Evolutionary conservation across 2,113 vertebrate species (phyloP).

Genomic region (Mesocricetus auratus): DNA sequence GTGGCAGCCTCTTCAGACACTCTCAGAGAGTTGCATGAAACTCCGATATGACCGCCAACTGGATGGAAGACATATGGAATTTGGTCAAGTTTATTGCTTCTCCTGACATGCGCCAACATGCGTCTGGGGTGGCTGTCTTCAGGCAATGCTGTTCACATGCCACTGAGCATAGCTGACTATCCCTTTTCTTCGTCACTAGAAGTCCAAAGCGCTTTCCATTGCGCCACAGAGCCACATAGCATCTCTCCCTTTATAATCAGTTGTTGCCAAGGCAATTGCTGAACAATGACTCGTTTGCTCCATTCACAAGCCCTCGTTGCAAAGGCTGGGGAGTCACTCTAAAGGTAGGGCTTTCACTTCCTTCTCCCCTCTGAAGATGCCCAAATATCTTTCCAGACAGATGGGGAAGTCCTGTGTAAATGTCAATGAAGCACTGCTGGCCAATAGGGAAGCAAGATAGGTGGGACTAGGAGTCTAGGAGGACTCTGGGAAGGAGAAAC

Average conservation of each 20-base stretch:
- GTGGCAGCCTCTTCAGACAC: accelerated
- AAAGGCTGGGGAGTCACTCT: accelerated
- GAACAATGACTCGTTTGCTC: not conserved
- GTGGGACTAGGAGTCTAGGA: too few relatives aligned
- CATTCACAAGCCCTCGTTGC: accelerated
- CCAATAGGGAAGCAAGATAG: too few relatives aligned
- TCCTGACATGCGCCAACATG: not conserved
- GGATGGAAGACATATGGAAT: accelerated
- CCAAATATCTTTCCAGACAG: not conserved
- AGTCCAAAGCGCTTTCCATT: too few relatives aligned
- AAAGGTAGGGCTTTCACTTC: accelerated
- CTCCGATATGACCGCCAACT: accelerated
- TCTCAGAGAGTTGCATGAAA: accelerated
- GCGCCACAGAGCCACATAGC: too few relatives aligned
- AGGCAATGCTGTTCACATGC: accelerated
- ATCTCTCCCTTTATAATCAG: not conserved
- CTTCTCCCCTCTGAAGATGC: not conserved
- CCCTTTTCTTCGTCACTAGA: too few relatives aligned
- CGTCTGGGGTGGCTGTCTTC: not conserved
- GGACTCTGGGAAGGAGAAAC: too few relatives aligned
- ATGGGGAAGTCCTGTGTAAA: too few relatives aligned
- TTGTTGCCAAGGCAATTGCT: accelerated
- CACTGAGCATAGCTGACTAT: not conserved
- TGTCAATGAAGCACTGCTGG: too few relatives aligned
- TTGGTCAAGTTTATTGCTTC: not conserved